Base-by-base conservation (phyloP, 2,113 vertebrate genomes). In the Tricholaema leucomelas region DNA sequence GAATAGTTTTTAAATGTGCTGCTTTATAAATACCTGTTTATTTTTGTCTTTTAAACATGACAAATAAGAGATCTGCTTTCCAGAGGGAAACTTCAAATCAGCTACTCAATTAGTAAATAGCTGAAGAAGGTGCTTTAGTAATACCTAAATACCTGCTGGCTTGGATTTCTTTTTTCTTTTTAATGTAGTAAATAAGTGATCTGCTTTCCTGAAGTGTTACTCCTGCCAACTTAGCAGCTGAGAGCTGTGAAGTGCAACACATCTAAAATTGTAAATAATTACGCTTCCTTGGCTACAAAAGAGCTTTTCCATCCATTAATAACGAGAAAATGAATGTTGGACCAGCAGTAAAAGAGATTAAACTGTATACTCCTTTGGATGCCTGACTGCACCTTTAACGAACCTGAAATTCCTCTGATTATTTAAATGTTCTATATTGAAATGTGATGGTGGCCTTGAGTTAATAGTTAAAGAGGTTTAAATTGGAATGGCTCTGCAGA, bases 261-360 rank as follows among this genome's bases (percentile, higher is more conserved):
- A 94, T 96, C 88, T 95, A 96, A 96, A 88, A 96, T 98, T 96
- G 97, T 96, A 97, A 98, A 96, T 98, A 97, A 98, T 98, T 95
- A 96, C 73, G 82, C 94, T 95, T 97, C 92, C 93, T 96, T 97
- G 95, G 96, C 96, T 91, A 87, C 79, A 86, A 96, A 97, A 96
- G 88, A 92, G 96, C 87, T 97, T 98, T 98, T 98, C 97, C 97
- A 97, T 96, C 97, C 98, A 97, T 98, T 98, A 98, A 98, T 98
- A 98, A 98, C 59, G 91, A 93, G 97, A 97, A 97, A 98, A 98
- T 98, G 96, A 98, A 97, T 97, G 98, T 98, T 97, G 95, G 96
- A 96, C 97, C 95, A 96, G 91, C 97, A 97, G 97, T 96, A 97
- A 98, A 98, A 94, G 89, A 96, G 96, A 96, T 97, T 98, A 97